A percentile compares a stretch with the other conserved stretches of the same genome.
phyloP scores from a whole-genome alignment of 2,888 invertebrate species.

The Myathropa florea region DNA sequence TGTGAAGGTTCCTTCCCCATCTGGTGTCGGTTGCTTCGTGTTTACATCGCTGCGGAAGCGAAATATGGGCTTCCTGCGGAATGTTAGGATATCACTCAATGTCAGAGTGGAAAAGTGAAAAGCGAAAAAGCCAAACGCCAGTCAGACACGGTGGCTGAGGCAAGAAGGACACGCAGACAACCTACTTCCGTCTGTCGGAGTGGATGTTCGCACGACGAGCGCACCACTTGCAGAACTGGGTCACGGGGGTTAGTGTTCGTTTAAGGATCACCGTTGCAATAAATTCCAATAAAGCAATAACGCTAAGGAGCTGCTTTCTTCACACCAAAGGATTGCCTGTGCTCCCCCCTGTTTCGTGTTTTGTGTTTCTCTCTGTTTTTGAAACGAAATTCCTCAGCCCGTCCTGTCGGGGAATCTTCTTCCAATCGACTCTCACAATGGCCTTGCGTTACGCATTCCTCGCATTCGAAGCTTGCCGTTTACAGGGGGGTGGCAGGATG shows the following conservation, averaged over 20 bases:
- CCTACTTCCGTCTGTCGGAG: constrained; percentile 15
- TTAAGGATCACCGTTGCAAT: constrained; percentile 16
- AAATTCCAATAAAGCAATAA: background rate
- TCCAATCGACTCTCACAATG: constrained; percentile 37
- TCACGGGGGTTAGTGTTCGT: constrained; percentile 26
- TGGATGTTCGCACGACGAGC: background rate
- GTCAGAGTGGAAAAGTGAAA: constrained; percentile 57
- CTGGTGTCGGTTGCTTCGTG: constrained; percentile 22
- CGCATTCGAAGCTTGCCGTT: constrained; percentile 39
- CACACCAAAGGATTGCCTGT: background rate
- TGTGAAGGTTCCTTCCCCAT: constrained; percentile 30
- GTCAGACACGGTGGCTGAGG: constrained; percentile 9
- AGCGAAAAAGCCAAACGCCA: constrained; percentile 55
- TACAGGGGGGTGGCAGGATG: constrained; percentile 32
- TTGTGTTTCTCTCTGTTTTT: background rate
- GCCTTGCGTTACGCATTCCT: constrained; percentile 55
- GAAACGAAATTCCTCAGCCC: background rate
- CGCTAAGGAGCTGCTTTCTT: background rate
- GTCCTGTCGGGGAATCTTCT: background rate
- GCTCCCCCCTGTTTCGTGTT: background rate
- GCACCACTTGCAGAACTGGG: constrained; percentile 18
- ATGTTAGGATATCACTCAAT: constrained; percentile 65
- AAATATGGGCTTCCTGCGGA: constrained; percentile 56
- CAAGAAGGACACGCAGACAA: constrained; percentile 41
- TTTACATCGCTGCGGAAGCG: constrained; percentile 37